Evolutionary conservation across 1,140 invertebrate species (phyloP).

Genomic region (Drosophila insularis): DNA sequence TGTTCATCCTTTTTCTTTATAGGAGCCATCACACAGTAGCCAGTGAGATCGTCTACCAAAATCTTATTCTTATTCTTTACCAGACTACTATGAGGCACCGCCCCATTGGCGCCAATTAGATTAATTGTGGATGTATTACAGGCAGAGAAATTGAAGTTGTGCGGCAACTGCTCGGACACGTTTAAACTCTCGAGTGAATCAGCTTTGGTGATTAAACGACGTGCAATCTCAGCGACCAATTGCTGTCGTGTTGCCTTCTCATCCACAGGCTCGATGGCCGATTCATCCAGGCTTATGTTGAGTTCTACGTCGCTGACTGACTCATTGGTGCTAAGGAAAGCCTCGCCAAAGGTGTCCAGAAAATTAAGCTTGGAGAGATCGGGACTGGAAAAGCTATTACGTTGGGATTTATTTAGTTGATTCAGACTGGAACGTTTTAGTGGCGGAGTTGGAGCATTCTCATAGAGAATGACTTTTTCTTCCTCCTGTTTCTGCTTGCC

Average conservation of each 20-base stretch:
- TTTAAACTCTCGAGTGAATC: conserved; percentile 72
- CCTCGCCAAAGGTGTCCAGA: conserved; percentile 64
- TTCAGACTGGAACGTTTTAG: conserved; percentile 17
- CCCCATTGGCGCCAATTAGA: conserved; percentile 73
- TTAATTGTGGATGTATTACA: conserved; percentile 77
- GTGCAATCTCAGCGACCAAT: conserved; percentile 44
- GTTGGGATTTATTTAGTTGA: conserved; percentile 57
- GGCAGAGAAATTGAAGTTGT: conserved; percentile 79
- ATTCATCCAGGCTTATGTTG: conserved; percentile 71
- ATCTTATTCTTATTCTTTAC: conserved; percentile 60
- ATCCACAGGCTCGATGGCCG: conserved; percentile 46
- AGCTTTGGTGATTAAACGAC: conserved; percentile 36
- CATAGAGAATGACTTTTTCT: conserved; percentile 39
- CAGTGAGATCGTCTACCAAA: conserved; percentile 71
- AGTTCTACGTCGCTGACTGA: conserved; percentile 46
- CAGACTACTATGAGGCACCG: conserved; percentile 38
- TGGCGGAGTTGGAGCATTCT: conserved; percentile 56
- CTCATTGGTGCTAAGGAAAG: conserved; percentile 31
- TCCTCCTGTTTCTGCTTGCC: conserved; percentile 52
- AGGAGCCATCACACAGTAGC: conserved; percentile 81
- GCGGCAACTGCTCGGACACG: conserved; percentile 70
- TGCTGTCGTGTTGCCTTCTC: conserved; percentile 11
- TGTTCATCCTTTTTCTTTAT: conserved; percentile 51
- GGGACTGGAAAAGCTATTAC: conserved; percentile 80
- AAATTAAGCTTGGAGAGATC: conserved; percentile 76